Base-by-base conservation (phyloP, 92 coral and sea anemone species). In the Diadumene lineata region DNA sequence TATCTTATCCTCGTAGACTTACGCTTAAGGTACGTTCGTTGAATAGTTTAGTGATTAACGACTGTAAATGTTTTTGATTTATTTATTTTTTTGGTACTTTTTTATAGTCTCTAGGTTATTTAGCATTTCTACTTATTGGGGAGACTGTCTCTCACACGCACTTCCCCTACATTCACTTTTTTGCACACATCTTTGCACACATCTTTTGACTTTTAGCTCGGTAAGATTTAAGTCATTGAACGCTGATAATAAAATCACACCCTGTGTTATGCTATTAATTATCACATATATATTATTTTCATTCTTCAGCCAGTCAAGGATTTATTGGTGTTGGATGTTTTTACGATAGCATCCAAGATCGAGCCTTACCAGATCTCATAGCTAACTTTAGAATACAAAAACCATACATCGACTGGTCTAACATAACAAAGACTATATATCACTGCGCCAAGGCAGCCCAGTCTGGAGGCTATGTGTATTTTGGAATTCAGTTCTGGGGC, bases 401-500 rank as follows among this genome's bases (percentile, higher is more conserved):
- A 17, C 81, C 81, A 17, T 16, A 51, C n/a, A 77, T 87, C 44
- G 79, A 87, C 74, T 87, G 87, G 91, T 63, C 63, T 8, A 78
- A 87, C 65, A 78, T 82, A 7, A 50, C 80, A 18, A 75, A 53
- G 34, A 87, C 91, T 21, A 61, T 87, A 31, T 34, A 56, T 16
- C 50, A 72, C 8, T 87, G 91, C 56, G 91, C 91, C 16, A 19
- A 68, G 19, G 66, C 72, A 17, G 91, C 83, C 17, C 76, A 78
- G 27, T 66, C 50, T 19, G 71, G 58, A 34, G 80, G 83, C 29
- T 72, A 78, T 68, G 81, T 62, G 55, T 87, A 87, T 62, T 87
- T 87, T 60, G 87, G 75, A 27, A 43, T 87, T 29, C 91, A 87
- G 85, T 87, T 50, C 61, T 87, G 75, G 69, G 91, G 91, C 0